Evolutionary conservation across 2,797 vertebrate species (phyloP).

Genomic region (Alectoris magna): DNA sequence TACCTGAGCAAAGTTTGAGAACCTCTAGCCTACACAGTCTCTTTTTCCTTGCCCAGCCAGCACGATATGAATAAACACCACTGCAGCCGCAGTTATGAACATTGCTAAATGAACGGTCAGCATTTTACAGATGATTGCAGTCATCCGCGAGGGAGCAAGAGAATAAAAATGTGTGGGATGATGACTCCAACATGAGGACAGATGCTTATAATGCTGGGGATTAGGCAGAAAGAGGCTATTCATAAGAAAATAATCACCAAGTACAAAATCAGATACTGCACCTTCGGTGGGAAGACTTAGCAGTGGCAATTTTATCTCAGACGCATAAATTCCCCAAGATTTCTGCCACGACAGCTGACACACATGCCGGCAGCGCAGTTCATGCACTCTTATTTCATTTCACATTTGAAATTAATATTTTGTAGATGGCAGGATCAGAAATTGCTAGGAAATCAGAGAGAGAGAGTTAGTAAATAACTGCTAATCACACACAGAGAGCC

Average conservation of each 20-base stretch:
- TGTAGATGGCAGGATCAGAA: conserved; percentile 33
- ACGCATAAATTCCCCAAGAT: not conserved
- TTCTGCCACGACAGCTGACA: not conserved
- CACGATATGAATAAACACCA: not conserved
- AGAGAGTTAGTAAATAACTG: conserved; percentile 38
- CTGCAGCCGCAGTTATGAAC: rapidly evolving
- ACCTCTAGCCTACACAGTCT: not conserved
- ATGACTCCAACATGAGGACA: not conserved
- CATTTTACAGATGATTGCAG: not conserved
- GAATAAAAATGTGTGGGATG: not conserved
- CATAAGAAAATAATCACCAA: not conserved
- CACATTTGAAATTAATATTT: conserved; percentile 47
- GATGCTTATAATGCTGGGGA: not conserved
- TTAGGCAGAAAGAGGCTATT: conserved; percentile 13
- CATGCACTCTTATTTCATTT: conserved; percentile 30
- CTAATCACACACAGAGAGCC: conserved; percentile 35
- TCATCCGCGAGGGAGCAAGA: not conserved
- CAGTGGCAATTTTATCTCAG: not conserved
- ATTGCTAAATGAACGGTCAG: not conserved
- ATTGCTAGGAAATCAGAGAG: conserved; percentile 39
- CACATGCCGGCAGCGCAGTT: not conserved
- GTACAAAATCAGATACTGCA: conserved; percentile 19
- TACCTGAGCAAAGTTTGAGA: not conserved
- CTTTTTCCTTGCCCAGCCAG: not conserved
- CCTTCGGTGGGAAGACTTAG: not conserved